Base-by-base conservation (phyloP, 2,797 vertebrate genomes). In the Leptoclinus maculatus region DNA sequence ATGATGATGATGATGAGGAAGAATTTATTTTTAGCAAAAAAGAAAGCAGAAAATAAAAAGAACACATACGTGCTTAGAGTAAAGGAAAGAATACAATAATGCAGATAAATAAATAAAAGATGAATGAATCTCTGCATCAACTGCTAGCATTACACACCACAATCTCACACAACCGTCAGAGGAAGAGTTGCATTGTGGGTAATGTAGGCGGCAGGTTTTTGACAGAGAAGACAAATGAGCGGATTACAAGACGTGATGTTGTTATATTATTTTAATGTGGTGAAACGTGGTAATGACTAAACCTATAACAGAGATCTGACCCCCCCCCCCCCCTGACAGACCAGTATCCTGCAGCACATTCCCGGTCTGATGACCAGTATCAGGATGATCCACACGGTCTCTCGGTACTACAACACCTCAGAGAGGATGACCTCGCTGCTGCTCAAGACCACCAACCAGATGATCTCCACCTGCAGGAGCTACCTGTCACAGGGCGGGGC, bases 361-460 rank as follows among this genome's bases (percentile, higher is more conserved):
- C 95, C 96, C 65, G 86, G 91, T 12, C 92, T 97, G 83, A 94
- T 97, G 93, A 94, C 88, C 83, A 93, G 88, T 43, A 91, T 97
- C 82, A 83, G 83, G 63, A 93, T 97, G 95, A 95, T 96, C 74
- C 94, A 95, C 83, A 89, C 83, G 2, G 93, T 94, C 9, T 97
- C 96, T 21, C 93, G 83, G 0, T 94, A 94, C 90, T 97, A 96
- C 90, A 95, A 96, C 89, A 96, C 95, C 0, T 95, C 96, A 2
- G 95, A 97, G 83, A 83, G 78, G 43, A 94, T 96, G 94, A 97
- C 95, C 4, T 95, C 96, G 0, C 95, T 97, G 83, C 95, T 97
- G 78, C 93, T 96, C 38, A 97, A 96, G 90, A 91, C 97, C 88
- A 97, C 96, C 56, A 97, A 97, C 89, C 96, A 96, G 90, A 96